Evolutionary conservation across 2,888 invertebrate species (phyloP), one percentile per base, ranked within the genome.

Genomic region (Pomacea canaliculata): DNA sequence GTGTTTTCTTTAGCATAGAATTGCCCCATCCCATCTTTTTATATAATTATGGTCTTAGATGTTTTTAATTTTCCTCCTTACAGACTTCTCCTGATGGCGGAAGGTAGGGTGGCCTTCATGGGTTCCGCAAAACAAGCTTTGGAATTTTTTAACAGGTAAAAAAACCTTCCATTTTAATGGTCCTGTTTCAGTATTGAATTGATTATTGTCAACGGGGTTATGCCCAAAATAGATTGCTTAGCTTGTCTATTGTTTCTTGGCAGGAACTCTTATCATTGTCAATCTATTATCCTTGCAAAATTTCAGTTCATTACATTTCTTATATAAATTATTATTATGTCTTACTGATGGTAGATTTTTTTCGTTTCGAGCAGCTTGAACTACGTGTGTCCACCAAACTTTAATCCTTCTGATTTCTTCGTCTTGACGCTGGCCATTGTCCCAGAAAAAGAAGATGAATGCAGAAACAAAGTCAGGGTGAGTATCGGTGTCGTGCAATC

Each of bases 381-480:
- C 18, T 81, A 80, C 73, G 80, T 79, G 0, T 87, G 86, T 71
- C 89, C 89, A 8, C 75, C 70, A 18, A 88, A 88, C 81, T 89
- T 84, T 79, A 89, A 89, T 72, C 89, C 89, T 8, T 88, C 88
- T 10, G 98, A 98, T 91, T 96, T 96, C 91, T 97, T 95, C 91
- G 95, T 98, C 70, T 96, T 97, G 89, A 93, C 96, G 4, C 91
- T 98, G 82, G 96, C 97, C 0, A 94, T 97, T 2, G 94, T 95
- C 1, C 97, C 97, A 0, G 95, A 95, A 0, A 93, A 94, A 19
- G 97, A 97, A 90, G 93, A 94, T 67, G 94, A 94, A 13, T 97
- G 96, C 69, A 93, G 94, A 68, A 94, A 94, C 76, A 94, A 95
- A 76, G 88, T 91, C 37, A 75, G 84, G 81, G 85, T 86, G 77